Evolutionary conservation across 2,113 vertebrate genomes (phyloP).

Genomic region (Colossoma macropomum): DNA sequence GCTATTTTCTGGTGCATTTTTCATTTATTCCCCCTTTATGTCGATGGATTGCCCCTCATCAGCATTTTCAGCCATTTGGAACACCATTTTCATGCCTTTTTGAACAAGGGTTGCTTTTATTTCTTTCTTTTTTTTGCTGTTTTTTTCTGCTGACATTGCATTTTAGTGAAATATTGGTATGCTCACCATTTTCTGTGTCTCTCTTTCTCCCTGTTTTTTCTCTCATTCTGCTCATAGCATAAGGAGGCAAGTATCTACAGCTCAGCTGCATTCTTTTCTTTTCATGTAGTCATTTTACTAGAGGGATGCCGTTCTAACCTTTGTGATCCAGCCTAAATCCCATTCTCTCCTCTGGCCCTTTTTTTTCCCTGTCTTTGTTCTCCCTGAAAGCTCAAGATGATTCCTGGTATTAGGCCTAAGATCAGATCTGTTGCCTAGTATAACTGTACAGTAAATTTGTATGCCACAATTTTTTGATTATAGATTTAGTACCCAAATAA

Average conservation of each 20-base stretch:
- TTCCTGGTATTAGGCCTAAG: no score
- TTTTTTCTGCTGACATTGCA: slow-evolving; percentile 4
- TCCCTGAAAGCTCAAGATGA: no score
- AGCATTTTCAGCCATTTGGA: slow-evolving; percentile 30
- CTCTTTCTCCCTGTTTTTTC: slow-evolving; percentile 22
- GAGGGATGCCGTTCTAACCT: background rate
- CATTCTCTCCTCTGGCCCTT: background rate
- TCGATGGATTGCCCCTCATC: slow-evolving; percentile 9
- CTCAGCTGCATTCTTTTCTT: slow-evolving; percentile 10
- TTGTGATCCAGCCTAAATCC: slow-evolving; percentile 4
- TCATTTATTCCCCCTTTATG: slow-evolving; percentile 2
- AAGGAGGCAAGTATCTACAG: slow-evolving; percentile 36
- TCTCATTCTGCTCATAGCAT: slow-evolving; percentile 23
- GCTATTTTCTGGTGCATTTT: slow-evolving; percentile 27
- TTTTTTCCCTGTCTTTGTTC: background rate
- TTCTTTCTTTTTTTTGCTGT: background rate
- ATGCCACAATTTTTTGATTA: no score
- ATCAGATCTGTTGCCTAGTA: no score
- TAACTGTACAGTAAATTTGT: no score
- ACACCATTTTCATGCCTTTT: slow-evolving; percentile 26
- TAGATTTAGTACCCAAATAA: no score
- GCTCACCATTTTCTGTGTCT: slow-evolving; percentile 20
- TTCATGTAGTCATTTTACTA: background rate
- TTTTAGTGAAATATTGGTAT: slow-evolving; percentile 21
- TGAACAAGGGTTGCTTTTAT: background rate